Percentiles rank a stretch among this genome's conserved stretches.
These are phyloP conservation scores for Neolamprologus toae DNA, from an alignment of 2,113 vertebrate genomes.

Conservation along the genomic window DNA sequence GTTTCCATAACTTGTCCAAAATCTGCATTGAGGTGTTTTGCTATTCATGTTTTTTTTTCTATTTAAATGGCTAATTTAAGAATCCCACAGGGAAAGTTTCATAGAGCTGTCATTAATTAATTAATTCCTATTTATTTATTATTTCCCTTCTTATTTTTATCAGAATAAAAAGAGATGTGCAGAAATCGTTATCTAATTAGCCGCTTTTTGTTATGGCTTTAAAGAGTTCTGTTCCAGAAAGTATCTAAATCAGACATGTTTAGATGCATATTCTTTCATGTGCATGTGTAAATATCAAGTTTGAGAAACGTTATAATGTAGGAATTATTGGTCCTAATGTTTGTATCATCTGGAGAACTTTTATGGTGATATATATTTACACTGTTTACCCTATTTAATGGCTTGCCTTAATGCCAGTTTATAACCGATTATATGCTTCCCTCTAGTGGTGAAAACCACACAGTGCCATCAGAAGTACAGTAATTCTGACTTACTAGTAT, in stretches of 20 bases:
- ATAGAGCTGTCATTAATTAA: background rate
- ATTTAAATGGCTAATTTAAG: background rate
- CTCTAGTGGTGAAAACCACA: slow-evolving; percentile 23
- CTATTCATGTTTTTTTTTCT: background rate
- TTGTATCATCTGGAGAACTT: background rate
- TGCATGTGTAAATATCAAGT: background rate
- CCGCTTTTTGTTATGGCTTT: background rate
- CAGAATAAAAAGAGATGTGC: background rate
- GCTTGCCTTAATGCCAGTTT: background rate
- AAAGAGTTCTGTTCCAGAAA: background rate
- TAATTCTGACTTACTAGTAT: background rate
- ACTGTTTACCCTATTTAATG: background rate
- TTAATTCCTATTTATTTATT: background rate
- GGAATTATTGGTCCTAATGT: background rate
- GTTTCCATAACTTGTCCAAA: background rate
- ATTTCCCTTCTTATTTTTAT: background rate
- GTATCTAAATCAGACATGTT: background rate
- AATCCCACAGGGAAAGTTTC: background rate
- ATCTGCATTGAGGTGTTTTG: background rate
- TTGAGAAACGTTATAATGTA: background rate
- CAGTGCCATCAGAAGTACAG: background rate
- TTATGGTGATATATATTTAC: background rate
- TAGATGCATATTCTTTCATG: background rate
- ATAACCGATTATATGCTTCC: slow-evolving; percentile 5
- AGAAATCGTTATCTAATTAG: background rate